phyloP scores from a whole-genome alignment of 2,113 vertebrate genomes.

The Phrynosoma platyrhinos region DNA sequence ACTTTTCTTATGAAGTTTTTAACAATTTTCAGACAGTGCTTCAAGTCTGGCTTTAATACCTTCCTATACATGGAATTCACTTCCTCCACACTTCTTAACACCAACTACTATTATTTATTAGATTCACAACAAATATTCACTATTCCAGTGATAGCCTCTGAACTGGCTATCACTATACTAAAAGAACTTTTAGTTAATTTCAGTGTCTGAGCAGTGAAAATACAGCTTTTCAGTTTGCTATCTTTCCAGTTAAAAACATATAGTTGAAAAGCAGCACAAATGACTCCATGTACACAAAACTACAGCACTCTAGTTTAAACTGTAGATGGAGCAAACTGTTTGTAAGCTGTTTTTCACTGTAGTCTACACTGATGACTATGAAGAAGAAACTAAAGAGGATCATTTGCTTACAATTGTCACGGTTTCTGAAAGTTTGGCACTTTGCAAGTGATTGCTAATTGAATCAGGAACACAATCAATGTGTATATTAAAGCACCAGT shows the following conservation, averaged over 20 bases:
- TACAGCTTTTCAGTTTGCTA: not conserved
- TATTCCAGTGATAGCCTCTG: not conserved
- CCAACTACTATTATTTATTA: not conserved
- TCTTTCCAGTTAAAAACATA: not conserved
- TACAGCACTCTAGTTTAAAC: not conserved
- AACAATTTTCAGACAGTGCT: not conserved
- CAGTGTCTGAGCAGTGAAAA: not conserved
- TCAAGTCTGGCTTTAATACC: not conserved
- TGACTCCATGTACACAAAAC: not conserved
- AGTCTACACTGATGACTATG: not conserved
- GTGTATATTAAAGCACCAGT: constrained; percentile 48
- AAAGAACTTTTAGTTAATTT: not conserved
- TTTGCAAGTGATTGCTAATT: constrained; percentile 50
- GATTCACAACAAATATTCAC: no score
- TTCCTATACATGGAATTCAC: not conserved
- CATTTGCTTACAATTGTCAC: constrained; percentile 23
- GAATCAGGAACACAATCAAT: constrained; percentile 43
- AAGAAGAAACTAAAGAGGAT: not conserved
- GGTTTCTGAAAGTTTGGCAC: constrained; percentile 39
- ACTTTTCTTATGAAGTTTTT: not conserved
- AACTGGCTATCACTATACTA: no score
- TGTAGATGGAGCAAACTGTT: not conserved
- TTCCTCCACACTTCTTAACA: not conserved
- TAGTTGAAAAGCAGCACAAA: not conserved
- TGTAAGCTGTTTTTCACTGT: not conserved